These are phyloP conservation scores for Octopus bimaculoides DNA, from an alignment of 1,140 invertebrate genomes.

Conservation along the genomic window DNA sequence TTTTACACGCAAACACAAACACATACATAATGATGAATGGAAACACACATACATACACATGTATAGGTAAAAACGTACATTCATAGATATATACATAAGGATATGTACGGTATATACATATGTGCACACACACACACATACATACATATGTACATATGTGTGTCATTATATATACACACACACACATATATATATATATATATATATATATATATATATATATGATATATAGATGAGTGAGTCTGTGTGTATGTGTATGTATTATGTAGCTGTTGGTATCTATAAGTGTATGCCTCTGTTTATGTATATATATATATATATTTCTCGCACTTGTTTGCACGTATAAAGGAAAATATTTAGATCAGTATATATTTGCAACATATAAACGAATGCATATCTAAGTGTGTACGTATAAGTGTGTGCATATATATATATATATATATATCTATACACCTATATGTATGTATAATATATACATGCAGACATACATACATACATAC, in stretches of 20 bases:
- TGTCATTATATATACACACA: too few species aligned
- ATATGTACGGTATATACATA: too few species aligned
- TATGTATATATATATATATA: not conserved
- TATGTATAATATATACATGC: not conserved
- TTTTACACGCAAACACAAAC: too few species aligned
- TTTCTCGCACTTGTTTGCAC: not conserved
- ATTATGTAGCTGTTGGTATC: not conserved
- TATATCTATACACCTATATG: not conserved
- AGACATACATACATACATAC: not conserved
- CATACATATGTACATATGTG: too few species aligned
- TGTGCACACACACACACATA: too few species aligned
- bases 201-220: not conserved
- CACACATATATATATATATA: slow-evolving; percentile 1
- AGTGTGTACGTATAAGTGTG: not conserved
- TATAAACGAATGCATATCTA: not conserved
- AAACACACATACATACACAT: too few species aligned
- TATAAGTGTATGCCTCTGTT: not conserved
- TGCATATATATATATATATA: not conserved
- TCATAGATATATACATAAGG: too few species aligned
- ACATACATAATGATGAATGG: too few species aligned
- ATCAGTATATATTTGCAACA: not conserved
- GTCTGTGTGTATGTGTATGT: not conserved
- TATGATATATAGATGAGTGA: not conserved
- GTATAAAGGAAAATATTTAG: not conserved
- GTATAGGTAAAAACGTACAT: too few species aligned